Evolutionary conservation across 2,888 invertebrate genomes (phyloP), one percentile per base, ranked within the genome.

Genomic region (Calameuta idolon): DNA sequence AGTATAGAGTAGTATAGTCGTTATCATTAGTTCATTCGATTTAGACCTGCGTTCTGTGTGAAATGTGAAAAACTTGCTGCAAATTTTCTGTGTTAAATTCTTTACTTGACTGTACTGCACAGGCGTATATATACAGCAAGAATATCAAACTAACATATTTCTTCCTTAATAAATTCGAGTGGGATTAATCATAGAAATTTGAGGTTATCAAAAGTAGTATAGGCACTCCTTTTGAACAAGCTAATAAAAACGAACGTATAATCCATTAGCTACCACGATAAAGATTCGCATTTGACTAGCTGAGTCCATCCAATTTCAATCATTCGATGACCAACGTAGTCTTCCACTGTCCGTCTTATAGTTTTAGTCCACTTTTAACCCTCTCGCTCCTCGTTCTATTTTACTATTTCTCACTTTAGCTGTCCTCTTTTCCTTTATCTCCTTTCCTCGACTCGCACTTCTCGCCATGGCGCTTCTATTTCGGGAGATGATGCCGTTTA

Each of bases 391-490:
- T 40, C 33, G n/a, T 76, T 69, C 69, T 73, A 68, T 33, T 76
- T 73, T 23, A 30, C 30, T 31, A 34, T 68, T 68, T 78, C 68
- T 75, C 55, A 55, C 23, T 55, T 15, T 55, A 55, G 55, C 55
- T 55, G 55, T 71, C 34, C 71, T 33, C 31, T 31, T 71, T 71
- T 34, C 31, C n/a, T 23, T 23, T 34, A 71, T 31, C 71, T 71
- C 31, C 31, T 12, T 31, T 15, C 33, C 11, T 33, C 71, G 12
- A 4, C 71, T 31, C 71, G 12, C 71, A 31, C 34, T 33, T 71
- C 71, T 71, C 71, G 71, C 71, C 12, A 71, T 77, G 78, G 81
- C 81, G 76, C 77, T 84, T 84, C 84, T 87, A 87, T 86, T 87
- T 86, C 79, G 81, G 82, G 83, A 81, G 34, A 34, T 40, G 73